phyloP scores from a whole-genome alignment of 2,113 vertebrate genomes.

The Athene noctua region DNA sequence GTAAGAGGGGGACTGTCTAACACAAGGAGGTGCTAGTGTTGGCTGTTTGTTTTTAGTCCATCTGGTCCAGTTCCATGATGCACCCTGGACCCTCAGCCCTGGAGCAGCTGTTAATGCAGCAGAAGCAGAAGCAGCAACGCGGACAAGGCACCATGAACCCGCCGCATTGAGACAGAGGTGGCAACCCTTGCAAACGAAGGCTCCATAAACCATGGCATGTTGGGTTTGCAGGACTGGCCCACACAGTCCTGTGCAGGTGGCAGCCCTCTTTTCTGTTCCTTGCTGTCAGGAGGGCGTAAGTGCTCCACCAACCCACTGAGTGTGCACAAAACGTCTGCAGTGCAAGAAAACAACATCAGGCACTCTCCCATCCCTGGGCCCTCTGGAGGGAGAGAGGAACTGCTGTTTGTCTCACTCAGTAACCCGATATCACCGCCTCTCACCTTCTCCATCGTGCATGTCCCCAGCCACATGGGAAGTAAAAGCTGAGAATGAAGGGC shows the following conservation, averaged over 20 bases:
- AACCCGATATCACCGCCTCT: constrained; percentile 73
- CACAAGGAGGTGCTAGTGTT: neutral
- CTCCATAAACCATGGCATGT: constrained; percentile 85
- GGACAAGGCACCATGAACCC: constrained; percentile 96
- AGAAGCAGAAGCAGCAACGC: constrained; percentile 99
- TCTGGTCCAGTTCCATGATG: constrained; percentile 99
- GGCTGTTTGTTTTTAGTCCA: constrained; percentile 83
- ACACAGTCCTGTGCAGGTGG: constrained; percentile 81
- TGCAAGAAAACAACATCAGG: constrained; percentile 76
- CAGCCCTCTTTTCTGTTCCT: constrained; percentile 85
- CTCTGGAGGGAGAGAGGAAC: constrained; percentile 75
- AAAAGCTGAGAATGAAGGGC: constrained; percentile 73
- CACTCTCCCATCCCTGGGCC: constrained; percentile 73
- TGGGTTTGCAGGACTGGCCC: constrained; percentile 86
- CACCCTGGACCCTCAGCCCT: constrained; percentile 96
- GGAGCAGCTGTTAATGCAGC: constrained; percentile 99
- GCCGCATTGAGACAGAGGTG: constrained; percentile 88
- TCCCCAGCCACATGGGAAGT: constrained; percentile 76
- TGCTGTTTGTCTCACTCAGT: constrained; percentile 79
- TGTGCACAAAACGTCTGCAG: constrained; percentile 81
- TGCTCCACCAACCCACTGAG: constrained; percentile 82
- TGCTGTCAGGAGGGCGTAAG: constrained; percentile 86
- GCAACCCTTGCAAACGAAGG: constrained; percentile 76
- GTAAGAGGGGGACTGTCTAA: neutral
- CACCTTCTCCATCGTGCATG: constrained; percentile 79